Evolutionary conservation across 2,113 vertebrate genomes (phyloP), one percentile per base, ranked within the genome.

Genomic region (Spheniscus mendiculus): DNA sequence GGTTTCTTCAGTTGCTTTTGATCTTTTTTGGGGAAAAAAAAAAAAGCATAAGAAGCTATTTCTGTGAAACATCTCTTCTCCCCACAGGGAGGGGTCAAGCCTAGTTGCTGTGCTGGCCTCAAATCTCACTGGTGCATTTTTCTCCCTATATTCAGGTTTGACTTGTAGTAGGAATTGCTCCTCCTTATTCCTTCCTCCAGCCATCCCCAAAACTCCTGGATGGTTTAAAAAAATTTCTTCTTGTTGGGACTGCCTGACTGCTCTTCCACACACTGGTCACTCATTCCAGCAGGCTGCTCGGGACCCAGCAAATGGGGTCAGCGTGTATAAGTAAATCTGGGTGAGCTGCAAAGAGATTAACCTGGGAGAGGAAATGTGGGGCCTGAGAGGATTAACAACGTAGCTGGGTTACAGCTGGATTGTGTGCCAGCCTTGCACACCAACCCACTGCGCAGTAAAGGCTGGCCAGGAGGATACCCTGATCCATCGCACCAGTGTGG

Each of bases 111-210:
- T 59, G 83, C 74, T 83, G 66, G n/a, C 34, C 77, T 89, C 81
- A 76, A 23, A 69, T 40, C 52, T 80, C 87, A 70, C 36, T 45
- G 27, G 40, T 89, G 38, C 49, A 27, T 91, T 95, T 94, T 72
- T 76, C 27, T 73, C 44, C 83, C 44, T 89, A 0, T 72, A 63
- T 45, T 87, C 87, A 72, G 34, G 27, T 82, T 67, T 72, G n/a
- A 67, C 47, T 90, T 56, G 34, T 67, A 42, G 32, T 56, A 93
- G 85, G 90, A 93, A 83, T 83, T 34, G 3, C 91, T 96, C 94
- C 93, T 96, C 90, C 86, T 82, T 45, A 69, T 83, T 92, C 94
- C 88, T 79, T 83, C 45, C 82, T 97, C 87, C 73, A 91, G 87
- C 53, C 67, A 88, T 76, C 56, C 90, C 92, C 78, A 92, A 93